phyloP scores from a whole-genome alignment of 2,113 vertebrate genomes.

The Eublepharis macularius region DNA sequence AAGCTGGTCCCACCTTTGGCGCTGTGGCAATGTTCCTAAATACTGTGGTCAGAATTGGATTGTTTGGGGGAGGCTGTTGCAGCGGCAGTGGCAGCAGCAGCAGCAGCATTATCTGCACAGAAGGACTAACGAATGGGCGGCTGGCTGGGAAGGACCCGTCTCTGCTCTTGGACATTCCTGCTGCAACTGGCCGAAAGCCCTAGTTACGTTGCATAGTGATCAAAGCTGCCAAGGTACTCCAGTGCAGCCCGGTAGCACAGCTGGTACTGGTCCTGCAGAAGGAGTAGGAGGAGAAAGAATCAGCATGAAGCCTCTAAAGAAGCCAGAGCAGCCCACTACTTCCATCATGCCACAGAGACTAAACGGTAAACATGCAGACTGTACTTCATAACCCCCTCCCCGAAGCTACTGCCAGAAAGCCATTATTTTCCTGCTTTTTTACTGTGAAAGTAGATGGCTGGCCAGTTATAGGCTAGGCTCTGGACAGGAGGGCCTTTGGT shows the following conservation, averaged over 20 bases:
- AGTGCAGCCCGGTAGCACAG: slow-evolving; percentile 95
- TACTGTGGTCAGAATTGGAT: slow-evolving; percentile 72
- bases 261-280: slow-evolving; percentile 96
- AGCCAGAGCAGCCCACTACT: not conserved
- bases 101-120: slow-evolving; percentile 69
- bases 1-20: slow-evolving; percentile 63
- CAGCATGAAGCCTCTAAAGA: not conserved
- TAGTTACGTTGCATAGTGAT: slow-evolving; percentile 99
- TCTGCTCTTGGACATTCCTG: slow-evolving; percentile 70
- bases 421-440: not conserved
- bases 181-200: slow-evolving; percentile 72
- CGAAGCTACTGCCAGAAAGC: too few species aligned
- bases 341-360: not conserved
- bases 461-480: not conserved
- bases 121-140: slow-evolving; percentile 78
- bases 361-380: not conserved
- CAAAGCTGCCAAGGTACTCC: slow-evolving; percentile 98
- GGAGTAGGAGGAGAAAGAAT: not conserved
- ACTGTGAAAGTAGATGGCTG: not conserved
- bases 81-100: slow-evolving; percentile 67
- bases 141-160: slow-evolving; percentile 84
- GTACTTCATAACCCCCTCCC: not conserved
- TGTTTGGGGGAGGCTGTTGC: slow-evolving; percentile 63
- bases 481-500: not conserved
- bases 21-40: slow-evolving; percentile 77